Evolutionary conservation across 2,113 vertebrate genomes (phyloP).

Genomic region (Cryptomyrus ogoouensis): DNA sequence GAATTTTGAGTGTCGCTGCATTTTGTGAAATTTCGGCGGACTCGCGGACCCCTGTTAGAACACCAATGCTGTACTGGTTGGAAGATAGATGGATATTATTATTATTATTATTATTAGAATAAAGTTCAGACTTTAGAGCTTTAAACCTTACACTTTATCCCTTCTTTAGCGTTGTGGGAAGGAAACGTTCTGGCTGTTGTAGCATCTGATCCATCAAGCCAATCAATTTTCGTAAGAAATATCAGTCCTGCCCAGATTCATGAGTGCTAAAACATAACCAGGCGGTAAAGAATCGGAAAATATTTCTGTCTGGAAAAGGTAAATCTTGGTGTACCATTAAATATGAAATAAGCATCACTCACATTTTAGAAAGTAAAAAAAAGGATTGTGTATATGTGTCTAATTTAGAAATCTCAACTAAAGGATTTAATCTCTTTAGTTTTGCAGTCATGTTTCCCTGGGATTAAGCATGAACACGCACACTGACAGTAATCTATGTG

Average conservation of each 20-base stretch:
- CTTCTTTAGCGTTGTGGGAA: not conserved
- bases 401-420: not conserved
- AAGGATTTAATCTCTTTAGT: not conserved
- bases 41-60: not conserved
- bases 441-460: not conserved
- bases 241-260: not conserved
- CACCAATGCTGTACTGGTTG: not conserved
- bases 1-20: not conserved
- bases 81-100: not conserved
- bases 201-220: not conserved
- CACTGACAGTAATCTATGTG: not conserved
- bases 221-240: not conserved
- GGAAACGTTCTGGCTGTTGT: not conserved
- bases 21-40: not conserved
- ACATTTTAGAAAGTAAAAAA: not conserved
- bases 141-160: not conserved
- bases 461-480: not conserved
- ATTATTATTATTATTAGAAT: not conserved
- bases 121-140: not conserved
- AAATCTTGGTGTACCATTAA: not conserved
- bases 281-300: not conserved
- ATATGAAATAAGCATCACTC: not conserved
- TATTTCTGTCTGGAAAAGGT: not conserved
- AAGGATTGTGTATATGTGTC: not conserved
- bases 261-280: not conserved